Evolutionary conservation across 2,888 invertebrate genomes (phyloP), one percentile per base, ranked within the genome.

Genomic region (Drosophila ochracea): DNA sequence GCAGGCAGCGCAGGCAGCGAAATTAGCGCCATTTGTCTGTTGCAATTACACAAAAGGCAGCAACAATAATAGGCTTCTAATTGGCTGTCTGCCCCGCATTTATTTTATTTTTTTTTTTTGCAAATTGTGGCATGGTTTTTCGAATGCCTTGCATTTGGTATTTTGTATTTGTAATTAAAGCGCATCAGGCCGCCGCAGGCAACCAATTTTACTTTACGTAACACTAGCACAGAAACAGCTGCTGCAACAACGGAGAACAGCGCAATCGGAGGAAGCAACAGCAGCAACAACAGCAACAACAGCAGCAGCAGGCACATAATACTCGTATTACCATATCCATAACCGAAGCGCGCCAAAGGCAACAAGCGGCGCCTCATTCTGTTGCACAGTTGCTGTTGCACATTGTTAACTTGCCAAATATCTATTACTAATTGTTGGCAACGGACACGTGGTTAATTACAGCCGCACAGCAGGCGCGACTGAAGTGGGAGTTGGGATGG

Each of bases 11-110:
- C 19, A 41, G 39, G 10, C 55, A 50, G 62, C 57, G 31, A 78
- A 79, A 76, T 76, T 70, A 76, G 72, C 30, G 68, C 53, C 70
- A 53, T 60, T 55, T 73, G 74, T 69, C 72, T 70, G 68, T 68
- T 67, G 80, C 73, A 80, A 84, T 83, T 78, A 71, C 70, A 75
- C 43, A 54, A 35, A 67, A 61, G 61, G 58, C 55, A 28, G 30
- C 21, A 28, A 52, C 58, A 73, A 68, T 87, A 87, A 87, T 83
- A 83, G 87, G 84, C 84, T 76, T 83, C 76, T 86, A 85, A 85
- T 85, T 85, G 83, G 79, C 63, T 73, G 54, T 68, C 64, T 47
- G 67, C 53, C 57, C 54, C 59, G 57, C 37, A 19, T 37, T 37
- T 25, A 25, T 25, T 25, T 25, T 25, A 25, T 25, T 64, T 55